A percentile compares a stretch with the other conserved stretches of the same genome.
Conservation (phyloP, 2,888 invertebrate species). For the Schizotus pectinicornis region DNA sequence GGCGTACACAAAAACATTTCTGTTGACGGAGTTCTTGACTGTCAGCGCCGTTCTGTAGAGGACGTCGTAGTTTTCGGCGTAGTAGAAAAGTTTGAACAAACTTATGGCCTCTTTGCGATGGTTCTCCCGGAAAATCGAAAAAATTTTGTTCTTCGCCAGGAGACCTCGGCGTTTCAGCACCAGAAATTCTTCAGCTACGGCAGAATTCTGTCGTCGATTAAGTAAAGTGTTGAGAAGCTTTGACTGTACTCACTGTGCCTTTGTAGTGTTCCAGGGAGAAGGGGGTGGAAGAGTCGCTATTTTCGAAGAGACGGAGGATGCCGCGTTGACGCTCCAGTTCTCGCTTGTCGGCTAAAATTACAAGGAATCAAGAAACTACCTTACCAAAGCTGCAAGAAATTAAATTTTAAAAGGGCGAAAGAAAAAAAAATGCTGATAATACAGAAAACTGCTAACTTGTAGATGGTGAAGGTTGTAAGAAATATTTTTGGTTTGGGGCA, state of each 20-base stretch:
- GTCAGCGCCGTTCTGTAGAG: constrained; percentile 72
- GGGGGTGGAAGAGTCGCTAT: constrained; percentile 66
- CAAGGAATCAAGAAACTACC: neutral
- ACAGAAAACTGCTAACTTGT: too few relatives aligned
- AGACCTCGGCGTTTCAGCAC: constrained; percentile 63
- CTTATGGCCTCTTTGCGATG: constrained; percentile 68
- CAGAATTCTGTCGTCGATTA: constrained; percentile 50
- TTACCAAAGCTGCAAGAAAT: neutral
- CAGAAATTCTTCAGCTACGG: constrained; percentile 64
- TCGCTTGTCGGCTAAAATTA: constrained; percentile 31
- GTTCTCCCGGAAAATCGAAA: constrained; percentile 65
- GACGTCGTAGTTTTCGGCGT: constrained; percentile 72
- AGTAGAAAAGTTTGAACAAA: constrained; percentile 70
- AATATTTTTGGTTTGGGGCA: neutral
- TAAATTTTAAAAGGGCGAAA: neutral
- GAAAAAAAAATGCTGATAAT: neutral
- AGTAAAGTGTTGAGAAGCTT: too few relatives aligned
- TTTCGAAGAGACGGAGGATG: constrained; percentile 64
- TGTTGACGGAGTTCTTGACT: constrained; percentile 71
- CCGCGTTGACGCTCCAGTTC: constrained; percentile 45
- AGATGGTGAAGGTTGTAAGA: too few relatives aligned
- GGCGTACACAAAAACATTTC: constrained; percentile 71
- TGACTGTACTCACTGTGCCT: too few relatives aligned
- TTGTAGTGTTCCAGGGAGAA: too few relatives aligned
- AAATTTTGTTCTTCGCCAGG: constrained; percentile 61